phyloP scores from a whole-genome alignment of 2,113 vertebrate genomes.

The Clarias magur region DNA sequence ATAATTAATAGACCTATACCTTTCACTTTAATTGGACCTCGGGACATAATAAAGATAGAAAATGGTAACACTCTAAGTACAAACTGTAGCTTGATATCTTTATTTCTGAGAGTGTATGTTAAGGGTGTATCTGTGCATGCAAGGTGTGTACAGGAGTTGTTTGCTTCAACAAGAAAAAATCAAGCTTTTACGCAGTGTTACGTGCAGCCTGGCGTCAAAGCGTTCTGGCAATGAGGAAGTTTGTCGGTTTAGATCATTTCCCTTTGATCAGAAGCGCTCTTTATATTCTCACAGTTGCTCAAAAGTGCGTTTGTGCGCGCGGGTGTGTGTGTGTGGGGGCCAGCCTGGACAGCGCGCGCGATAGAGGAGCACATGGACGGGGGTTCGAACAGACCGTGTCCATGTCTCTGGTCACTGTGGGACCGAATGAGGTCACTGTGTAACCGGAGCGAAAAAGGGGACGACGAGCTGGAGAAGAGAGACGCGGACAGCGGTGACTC shows the following conservation, averaged over 20 bases:
- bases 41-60: neutral
- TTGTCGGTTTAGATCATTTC: neutral
- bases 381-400: constrained; percentile 55
- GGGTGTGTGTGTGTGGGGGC: neutral
- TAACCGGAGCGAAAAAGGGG: neutral
- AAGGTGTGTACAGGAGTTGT: neutral
- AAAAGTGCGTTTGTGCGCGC: constrained; percentile 57
- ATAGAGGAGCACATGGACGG: constrained; percentile 60
- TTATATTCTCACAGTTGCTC: constrained; percentile 4
- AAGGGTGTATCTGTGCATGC: no score
- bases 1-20: neutral
- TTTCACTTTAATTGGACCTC: neutral
- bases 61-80: neutral
- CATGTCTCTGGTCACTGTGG: constrained; percentile 63
- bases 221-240: constrained; percentile 52
- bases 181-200: constrained; percentile 13
- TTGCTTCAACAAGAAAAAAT: no score
- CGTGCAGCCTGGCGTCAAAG: constrained; percentile 4
- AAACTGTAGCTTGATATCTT: neutral
- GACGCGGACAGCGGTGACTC: neutral
- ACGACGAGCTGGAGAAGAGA: neutral
- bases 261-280: constrained; percentile 11
- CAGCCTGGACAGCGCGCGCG: neutral
- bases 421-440: constrained; percentile 29
- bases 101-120: neutral